Percentiles rank a stretch among this genome's conserved stretches.
Evolutionary conservation across 2,113 vertebrate species (phyloP).

Genomic region (Callocephalon fimbriatum): DNA sequence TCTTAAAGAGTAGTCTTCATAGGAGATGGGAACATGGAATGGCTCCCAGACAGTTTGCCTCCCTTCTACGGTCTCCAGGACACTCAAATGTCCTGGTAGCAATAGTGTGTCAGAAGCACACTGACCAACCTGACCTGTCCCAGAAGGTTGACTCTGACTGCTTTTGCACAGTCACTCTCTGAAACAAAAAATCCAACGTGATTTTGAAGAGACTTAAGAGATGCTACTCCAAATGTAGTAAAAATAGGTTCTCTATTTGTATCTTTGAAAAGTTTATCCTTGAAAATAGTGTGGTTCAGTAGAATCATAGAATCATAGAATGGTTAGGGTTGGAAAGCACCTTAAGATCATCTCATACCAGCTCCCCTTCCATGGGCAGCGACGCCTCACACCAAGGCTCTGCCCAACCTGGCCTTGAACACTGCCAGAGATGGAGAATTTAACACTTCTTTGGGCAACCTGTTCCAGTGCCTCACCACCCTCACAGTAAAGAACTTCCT

Average conservation of each 20-base stretch:
- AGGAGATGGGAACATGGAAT: not conserved
- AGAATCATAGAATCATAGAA: not conserved
- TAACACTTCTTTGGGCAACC: not conserved
- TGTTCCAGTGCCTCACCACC: not conserved
- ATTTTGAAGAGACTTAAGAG: not conserved
- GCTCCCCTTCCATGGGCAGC: not conserved
- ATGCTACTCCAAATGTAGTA: not conserved
- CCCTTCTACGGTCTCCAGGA: not conserved
- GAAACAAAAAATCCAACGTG: not conserved
- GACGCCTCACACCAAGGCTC: not conserved
- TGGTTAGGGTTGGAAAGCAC: not conserved
- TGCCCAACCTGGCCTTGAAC: not conserved
- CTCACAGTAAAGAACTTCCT: not conserved
- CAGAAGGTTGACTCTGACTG: not conserved
- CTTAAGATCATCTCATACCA: not conserved
- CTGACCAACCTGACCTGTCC: not conserved
- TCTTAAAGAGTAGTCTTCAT: not conserved
- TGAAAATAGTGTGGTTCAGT: not conserved
- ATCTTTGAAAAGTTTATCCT: not conserved
- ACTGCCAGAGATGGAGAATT: not conserved
- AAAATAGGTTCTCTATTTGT: not conserved
- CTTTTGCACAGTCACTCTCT: not conserved
- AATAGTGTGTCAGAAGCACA: not conserved
- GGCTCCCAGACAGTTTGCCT: not conserved
- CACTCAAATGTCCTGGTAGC: not conserved